Evolutionary conservation across 1,140 invertebrate genomes (phyloP), one percentile per base, ranked within the genome.

Genomic region (Lamellibrachia luymesi): DNA sequence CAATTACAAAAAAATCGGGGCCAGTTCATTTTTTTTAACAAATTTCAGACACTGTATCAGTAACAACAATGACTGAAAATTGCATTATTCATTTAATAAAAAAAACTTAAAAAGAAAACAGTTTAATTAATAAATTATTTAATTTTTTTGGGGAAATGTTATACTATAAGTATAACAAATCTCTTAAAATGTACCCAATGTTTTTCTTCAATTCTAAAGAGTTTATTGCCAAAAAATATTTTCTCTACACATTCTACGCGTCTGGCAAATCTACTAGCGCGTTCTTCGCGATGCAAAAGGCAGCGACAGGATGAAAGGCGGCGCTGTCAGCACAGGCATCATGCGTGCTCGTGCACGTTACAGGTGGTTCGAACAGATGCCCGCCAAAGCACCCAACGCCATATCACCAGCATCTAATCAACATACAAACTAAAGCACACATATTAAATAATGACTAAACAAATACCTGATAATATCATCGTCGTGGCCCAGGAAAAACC

Each of bases 401-500:
- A 56, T 38, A 38, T 56, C 17, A 56, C 52, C 64, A 17, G 13
- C 64, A 80, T 80, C 2, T 17, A 80, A 80, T 80, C 64, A 10
- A 17, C 17, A 80, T 22, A 80, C 64, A 4, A 56, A 56, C 90
- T 91, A 91, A 50, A 91, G 10, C 25, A 50, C 25, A 50, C 92
- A 25, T 51, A 56, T 56, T 91, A 90, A 93, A 93, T 49, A 90
- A 91, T 50, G 50, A 90, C 50, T 49, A 52, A 17, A 93, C 8
- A 91, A 8, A 51, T 93, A 96, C 96, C 96, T 96, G n/a, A 96
- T 94, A 91, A 96, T 96, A 94, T 96, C 96, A 94, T 96, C 96
- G 94, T 96, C 95, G 92, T 96, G 96, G 89, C 96, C 96, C 8
- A 96, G 94, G 92, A 95, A 96, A 93, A 96, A 96, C 51, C 95